Evolutionary conservation across 2,888 invertebrate genomes (phyloP).

Genomic region (Aphodius granarius): DNA sequence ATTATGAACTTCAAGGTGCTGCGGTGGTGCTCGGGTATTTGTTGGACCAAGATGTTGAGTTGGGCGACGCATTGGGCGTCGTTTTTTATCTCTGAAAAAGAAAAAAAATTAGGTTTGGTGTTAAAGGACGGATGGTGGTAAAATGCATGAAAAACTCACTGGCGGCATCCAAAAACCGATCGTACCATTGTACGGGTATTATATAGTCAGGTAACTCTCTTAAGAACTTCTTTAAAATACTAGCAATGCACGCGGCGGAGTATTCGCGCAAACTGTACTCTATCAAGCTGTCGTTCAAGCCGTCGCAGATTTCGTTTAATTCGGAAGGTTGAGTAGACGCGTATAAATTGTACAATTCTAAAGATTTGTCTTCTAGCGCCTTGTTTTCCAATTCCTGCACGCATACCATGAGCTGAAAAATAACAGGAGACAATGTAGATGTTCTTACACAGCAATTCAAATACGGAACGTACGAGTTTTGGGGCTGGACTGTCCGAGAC

Average conservation of each 20-base stretch:
- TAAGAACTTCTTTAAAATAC: slow-evolving; percentile 70
- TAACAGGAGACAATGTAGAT: not conserved
- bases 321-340: slow-evolving; percentile 64
- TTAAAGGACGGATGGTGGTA: not conserved
- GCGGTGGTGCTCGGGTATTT: slow-evolving; percentile 67
- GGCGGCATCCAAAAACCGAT: slow-evolving; percentile 64
- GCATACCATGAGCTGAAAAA: slow-evolving; percentile 55
- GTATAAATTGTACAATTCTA: slow-evolving; percentile 70
- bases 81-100: slow-evolving; percentile 51
- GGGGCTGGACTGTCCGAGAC: slow-evolving; percentile 62
- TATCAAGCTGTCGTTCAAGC: slow-evolving; percentile 53
- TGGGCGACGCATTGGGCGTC: slow-evolving; percentile 61
- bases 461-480: slow-evolving; percentile 51
- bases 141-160: slow-evolving; percentile 38
- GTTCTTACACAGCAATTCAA: not conserved
- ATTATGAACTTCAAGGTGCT: slow-evolving; percentile 66
- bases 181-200: slow-evolving; percentile 74
- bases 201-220: slow-evolving; percentile 75
- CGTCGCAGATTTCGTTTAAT: slow-evolving; percentile 60
- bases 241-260: slow-evolving; percentile 60
- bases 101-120: not conserved
- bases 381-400: slow-evolving; percentile 64
- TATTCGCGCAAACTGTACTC: slow-evolving; percentile 55
- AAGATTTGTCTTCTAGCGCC: slow-evolving; percentile 54
- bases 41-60: slow-evolving; percentile 59